Evolutionary conservation across 2,797 vertebrate species (phyloP), one percentile per base, ranked within the genome.

Genomic region (Siniperca obscura): DNA sequence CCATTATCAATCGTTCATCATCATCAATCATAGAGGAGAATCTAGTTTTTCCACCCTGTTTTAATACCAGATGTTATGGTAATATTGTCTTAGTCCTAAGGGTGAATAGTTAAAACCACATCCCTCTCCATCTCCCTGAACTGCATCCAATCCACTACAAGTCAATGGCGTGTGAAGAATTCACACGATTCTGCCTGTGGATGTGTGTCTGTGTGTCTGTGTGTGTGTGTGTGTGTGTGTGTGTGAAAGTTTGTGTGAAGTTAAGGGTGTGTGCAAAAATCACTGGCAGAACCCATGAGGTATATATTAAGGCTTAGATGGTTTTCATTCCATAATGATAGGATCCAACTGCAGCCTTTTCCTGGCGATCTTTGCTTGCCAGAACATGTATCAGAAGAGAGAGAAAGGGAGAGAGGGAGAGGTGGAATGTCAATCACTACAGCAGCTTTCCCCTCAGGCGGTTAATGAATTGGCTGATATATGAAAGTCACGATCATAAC

Each of bases 271-370:
- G 87, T 83, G 78, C 80, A 48, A 61, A 88, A 90, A 83, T 82
- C 80, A 76, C 80, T 83, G 86, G 82, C 59, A 83, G 83, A 83
- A 81, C 89, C 92, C 89, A 88, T 89, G 78, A 93, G 93, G 90
- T 84, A 92, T 84, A 86, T 90, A 92, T 93, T 90, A 92, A 73
- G 87, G 83, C 79, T 87, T 89, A 92, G 87, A 93, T 95, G 93
- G 93, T 94, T 95, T 90, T 95, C 93, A 94, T 95, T 93, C 94
- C 91, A 88, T 93, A 94, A 96, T 95, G 93, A 96, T 94, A 93
- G 93, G 93, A 94, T 93, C 88, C 91, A 91, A 89, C 70, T 88
- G 86, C 73, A 92, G 88, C 34, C 76, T 87, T 87, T 81, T 81
- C 87, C 83, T 67, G 76, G 74, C 1, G 7, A 81, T 74, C 57